Percentiles rank a stretch among this genome's conserved stretches.
Evolutionary conservation across 2,888 invertebrate genomes (phyloP).

Genomic region (Tachina fera): DNA sequence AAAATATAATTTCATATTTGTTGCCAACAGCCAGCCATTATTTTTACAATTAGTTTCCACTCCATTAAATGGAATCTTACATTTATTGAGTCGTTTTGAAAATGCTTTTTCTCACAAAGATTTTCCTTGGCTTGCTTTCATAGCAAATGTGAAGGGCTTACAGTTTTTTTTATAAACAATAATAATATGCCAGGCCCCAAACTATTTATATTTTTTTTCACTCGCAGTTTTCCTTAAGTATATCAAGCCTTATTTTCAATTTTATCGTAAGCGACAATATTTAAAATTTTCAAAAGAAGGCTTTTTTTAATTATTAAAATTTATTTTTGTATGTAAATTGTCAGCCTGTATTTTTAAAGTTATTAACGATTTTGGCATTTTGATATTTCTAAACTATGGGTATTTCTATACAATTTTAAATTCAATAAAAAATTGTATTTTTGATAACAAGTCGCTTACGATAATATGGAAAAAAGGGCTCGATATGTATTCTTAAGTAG

Average conservation of each 20-base stretch:
- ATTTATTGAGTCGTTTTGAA: constrained; percentile 62
- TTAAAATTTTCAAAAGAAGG: too few relatives aligned
- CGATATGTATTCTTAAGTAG: constrained; percentile 25
- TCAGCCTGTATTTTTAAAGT: too few relatives aligned
- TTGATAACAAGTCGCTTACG: too few relatives aligned
- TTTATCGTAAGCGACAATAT: too few relatives aligned
- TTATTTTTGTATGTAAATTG: too few relatives aligned
- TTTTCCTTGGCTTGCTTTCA: not conserved
- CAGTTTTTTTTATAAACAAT: not conserved
- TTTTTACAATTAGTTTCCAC: constrained; percentile 64
- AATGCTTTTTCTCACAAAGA: not conserved
- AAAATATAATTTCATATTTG: constrained; percentile 33
- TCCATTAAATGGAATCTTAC: constrained; percentile 60
- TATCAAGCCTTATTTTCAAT: too few relatives aligned
- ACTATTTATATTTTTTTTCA: not conserved
- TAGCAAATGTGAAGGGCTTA: constrained; percentile 23
- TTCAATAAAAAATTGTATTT: too few relatives aligned
- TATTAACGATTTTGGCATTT: too few relatives aligned
- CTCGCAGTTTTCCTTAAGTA: not conserved
- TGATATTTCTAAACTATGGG: too few relatives aligned
- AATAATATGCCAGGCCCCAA: not conserved
- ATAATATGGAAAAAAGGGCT: too few relatives aligned
- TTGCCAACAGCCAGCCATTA: constrained; percentile 35
- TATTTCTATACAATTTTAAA: too few relatives aligned
- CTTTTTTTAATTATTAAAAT: too few relatives aligned